Percentiles rank a stretch among this genome's conserved stretches.
Conservation (phyloP, 2,888 invertebrate genomes). For the Scrobipalpa atriplicella region DNA sequence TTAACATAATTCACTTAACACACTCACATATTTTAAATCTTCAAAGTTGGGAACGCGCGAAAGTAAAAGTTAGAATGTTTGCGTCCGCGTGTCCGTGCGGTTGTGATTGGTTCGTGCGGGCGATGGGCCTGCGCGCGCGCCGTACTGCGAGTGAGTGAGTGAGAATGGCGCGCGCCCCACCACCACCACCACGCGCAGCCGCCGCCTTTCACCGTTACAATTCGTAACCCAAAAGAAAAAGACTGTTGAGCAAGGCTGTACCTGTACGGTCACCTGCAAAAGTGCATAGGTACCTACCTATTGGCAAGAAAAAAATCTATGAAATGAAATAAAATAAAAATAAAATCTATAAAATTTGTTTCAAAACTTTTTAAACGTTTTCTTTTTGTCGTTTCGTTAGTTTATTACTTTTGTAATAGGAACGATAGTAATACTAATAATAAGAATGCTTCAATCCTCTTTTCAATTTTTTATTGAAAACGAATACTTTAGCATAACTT, state of each 20-base stretch:
- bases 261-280: too few species aligned
- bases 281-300: too few species aligned
- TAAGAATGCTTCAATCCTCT: too few species aligned
- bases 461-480: too few species aligned
- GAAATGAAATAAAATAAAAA: too few species aligned
- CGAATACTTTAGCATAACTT: too few species aligned
- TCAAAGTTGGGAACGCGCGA: conserved; percentile 51
- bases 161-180: conserved; percentile 12
- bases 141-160: conserved; percentile 58
- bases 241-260: conserved; percentile 77
- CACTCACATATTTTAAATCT: conserved; percentile 44
- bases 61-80: conserved; percentile 54
- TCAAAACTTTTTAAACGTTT: too few species aligned
- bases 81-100: conserved; percentile 23
- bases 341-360: too few species aligned
- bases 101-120: neutral
- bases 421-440: too few species aligned
- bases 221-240: conserved; percentile 74
- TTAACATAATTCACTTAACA: conserved; percentile 45
- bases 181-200: conserved; percentile 44
- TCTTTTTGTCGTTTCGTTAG: too few species aligned
- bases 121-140: conserved; percentile 45
- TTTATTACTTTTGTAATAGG: too few species aligned
- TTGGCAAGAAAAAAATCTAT: too few species aligned
- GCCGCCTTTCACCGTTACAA: conserved; percentile 71